A percentile compares a stretch with the other conserved stretches of the same genome.
Evolutionary conservation across 2,888 invertebrate genomes (phyloP).

Genomic region (Luffia ferchaultella): DNA sequence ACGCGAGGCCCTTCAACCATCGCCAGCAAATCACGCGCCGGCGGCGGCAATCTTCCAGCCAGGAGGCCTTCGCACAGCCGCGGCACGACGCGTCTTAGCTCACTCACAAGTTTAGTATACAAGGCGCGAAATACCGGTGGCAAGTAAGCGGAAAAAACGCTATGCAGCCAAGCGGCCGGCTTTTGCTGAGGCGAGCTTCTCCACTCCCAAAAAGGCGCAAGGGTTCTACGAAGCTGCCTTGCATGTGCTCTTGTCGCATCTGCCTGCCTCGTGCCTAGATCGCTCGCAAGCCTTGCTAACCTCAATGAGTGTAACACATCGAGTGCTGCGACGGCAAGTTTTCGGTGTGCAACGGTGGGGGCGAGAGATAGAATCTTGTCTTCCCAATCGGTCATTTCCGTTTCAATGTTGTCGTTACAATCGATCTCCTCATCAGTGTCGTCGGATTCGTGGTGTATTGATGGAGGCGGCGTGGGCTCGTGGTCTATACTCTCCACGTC

Average conservation of each 20-base stretch:
- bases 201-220: not conserved
- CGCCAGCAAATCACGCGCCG: not conserved
- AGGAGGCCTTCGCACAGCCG: slow-evolving; percentile 9
- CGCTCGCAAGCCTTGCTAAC: not conserved
- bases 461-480: not conserved
- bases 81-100: slow-evolving; percentile 20
- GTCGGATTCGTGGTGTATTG: not conserved
- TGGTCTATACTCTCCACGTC: not conserved
- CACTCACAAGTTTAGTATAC: not conserved
- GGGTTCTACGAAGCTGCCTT: not conserved
- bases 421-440: not conserved
- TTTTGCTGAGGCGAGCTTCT: not conserved
- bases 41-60: slow-evolving; percentile 6
- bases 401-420: not conserved
- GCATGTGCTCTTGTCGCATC: not conserved
- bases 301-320: not conserved
- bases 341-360: not conserved
- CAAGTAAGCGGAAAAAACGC: not conserved
- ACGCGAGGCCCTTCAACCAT: slow-evolving; percentile 7
- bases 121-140: not conserved
- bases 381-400: not conserved
- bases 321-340: not conserved
- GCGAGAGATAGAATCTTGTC: not conserved
- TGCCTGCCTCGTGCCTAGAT: not conserved
- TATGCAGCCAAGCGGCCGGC: not conserved